Base-by-base conservation (phyloP, 1,140 invertebrate species). In the Drosophila trapezifrons region DNA sequence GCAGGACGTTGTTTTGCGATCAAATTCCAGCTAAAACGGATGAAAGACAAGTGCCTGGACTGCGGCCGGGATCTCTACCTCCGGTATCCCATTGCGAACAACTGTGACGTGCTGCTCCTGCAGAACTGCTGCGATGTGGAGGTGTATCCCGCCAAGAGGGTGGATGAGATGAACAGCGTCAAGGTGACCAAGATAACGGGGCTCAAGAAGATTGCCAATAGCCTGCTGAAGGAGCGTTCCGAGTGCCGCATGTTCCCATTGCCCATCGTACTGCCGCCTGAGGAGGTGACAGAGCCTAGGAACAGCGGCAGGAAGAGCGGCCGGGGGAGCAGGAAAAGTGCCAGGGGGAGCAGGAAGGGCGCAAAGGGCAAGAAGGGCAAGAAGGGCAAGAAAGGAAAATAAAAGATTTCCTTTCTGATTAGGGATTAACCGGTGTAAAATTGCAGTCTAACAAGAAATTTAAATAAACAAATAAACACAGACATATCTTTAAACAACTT, bases 141-240 rank as follows among this genome's bases (percentile, higher is more conserved):
- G 40, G 84, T 89, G 3, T 87, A 87, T 65, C 65, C 43, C 3
- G 38, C 71, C 6, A 37, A 56, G 1, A 69, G 52, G 18, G 52
- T 87, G 8, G 79, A 87, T 0, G 72, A 76, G 12, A 66, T 86
- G 83, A 81, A 87, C 54, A 69, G 64, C 27, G 83, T 86, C 17
- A 77, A 49, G 22, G 69, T 86, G 8, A 15, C 69, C 7, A 69
- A 74, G 9, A 58, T 86, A 49, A 59, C 57, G 9, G 81, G 78
- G 1, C 17, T 0, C 8, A 66, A 49, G 59, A 82, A 73, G 37
- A 73, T 56, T 35, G 58, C 55, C 42, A 78, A 54, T 10, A 78
- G 49, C 38, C 0, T 76, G 20, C 49, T 76, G 2, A 66, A 76
- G 43, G 73, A 76, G 40, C 63, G 22, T 0, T 76, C 73, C 27